phyloP scores from a whole-genome alignment of 2,797 vertebrate species.

The Diglossa cyanea region DNA sequence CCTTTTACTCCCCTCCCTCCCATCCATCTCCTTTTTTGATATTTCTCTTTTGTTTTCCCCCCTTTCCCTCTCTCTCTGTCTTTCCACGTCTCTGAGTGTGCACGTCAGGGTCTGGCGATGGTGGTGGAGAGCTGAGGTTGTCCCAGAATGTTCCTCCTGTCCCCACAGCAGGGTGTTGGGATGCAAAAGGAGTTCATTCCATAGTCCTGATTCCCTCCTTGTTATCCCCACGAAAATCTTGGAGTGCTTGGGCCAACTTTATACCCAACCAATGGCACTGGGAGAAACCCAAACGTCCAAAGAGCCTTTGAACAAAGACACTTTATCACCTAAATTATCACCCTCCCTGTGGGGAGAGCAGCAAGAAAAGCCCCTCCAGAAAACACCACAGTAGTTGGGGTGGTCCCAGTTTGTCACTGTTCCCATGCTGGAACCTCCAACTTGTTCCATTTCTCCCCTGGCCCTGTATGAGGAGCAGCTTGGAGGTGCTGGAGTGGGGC shows the following conservation, averaged over 20 bases:
- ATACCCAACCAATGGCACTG: neutral
- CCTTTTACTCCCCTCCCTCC: slow-evolving; percentile 72
- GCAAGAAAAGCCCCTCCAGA: neutral
- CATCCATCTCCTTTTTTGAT: slow-evolving; percentile 39
- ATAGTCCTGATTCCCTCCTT: neutral
- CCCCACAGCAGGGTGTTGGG: neutral
- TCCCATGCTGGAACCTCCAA: neutral
- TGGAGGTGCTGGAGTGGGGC: neutral
- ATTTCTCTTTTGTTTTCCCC: neutral
- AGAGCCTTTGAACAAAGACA: neutral
- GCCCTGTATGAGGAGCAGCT: neutral
- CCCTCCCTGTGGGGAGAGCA: neutral
- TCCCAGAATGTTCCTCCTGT: neutral
- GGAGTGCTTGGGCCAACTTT: neutral
- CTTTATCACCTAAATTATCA: neutral
- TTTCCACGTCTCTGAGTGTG: slow-evolving; percentile 43
- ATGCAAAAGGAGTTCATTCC: neutral
- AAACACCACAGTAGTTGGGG: accelerated
- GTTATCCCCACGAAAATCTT: neutral
- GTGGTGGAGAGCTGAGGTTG: neutral
- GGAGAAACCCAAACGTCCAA: accelerated
- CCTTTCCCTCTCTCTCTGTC: slow-evolving; percentile 69
- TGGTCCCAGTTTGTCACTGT: neutral
- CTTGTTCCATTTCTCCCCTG: neutral
- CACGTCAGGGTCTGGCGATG: slow-evolving; percentile 1